A percentile compares a stretch with the other conserved stretches of the same genome.
phyloP scores from a whole-genome alignment of 2,888 invertebrate genomes.

The Drosophila melanocephala region DNA sequence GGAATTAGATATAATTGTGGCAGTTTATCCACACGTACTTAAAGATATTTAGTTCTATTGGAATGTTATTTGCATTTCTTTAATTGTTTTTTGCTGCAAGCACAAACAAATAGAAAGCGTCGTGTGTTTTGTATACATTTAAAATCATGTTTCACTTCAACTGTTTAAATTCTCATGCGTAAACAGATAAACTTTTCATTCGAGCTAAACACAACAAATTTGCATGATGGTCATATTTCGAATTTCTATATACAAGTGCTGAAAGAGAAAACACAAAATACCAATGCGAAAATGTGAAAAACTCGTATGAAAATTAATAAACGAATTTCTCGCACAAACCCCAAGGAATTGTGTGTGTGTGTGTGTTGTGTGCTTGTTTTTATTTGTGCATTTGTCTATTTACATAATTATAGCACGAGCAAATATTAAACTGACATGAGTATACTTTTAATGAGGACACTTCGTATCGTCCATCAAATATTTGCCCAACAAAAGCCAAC shows the following conservation, averaged over 20 bases:
- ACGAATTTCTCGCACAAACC: not conserved
- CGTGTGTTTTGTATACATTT: not conserved
- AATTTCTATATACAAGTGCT: slow-evolving; percentile 15
- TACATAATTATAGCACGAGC: slow-evolving; percentile 28
- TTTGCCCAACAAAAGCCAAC: slow-evolving; percentile 27
- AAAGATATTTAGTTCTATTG: not conserved
- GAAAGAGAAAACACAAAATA: slow-evolving; percentile 14
- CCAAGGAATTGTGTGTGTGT: not conserved
- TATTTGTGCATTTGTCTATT: slow-evolving; percentile 19
- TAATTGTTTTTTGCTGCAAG: not conserved
- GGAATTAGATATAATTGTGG: slow-evolving; percentile 1
- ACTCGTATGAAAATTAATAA: not conserved
- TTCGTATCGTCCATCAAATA: slow-evolving; percentile 49
- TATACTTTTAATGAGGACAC: slow-evolving; percentile 49
- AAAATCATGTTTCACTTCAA: not conserved
- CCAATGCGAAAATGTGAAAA: slow-evolving; percentile 10
- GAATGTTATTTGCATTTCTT: not conserved
- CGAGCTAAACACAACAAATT: not conserved
- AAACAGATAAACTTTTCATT: slow-evolving; percentile 14
- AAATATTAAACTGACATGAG: slow-evolving; percentile 47
- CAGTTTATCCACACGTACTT: not conserved
- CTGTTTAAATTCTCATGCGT: not conserved
- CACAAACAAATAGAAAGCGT: not conserved
- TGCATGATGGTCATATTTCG: not conserved
- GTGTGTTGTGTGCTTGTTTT: not conserved